Conservation (phyloP, 2,888 invertebrate genomes). For the Drosophila anomalata region DNA sequence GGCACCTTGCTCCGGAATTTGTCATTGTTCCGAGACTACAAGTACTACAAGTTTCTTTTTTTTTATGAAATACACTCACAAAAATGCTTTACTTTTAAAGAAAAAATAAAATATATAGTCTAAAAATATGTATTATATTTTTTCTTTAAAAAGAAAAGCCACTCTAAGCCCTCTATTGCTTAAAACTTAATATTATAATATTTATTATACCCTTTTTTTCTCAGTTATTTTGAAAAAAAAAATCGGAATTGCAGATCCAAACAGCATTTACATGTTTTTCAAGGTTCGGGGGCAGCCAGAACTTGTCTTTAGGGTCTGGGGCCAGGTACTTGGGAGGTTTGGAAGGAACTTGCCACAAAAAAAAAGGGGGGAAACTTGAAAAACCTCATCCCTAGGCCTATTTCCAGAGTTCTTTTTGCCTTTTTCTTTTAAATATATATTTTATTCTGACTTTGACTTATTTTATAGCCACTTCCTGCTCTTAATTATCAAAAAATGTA, state of each 20-base stretch:
- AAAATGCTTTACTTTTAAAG: not conserved
- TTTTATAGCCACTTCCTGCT: not conserved
- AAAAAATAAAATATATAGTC: too few species aligned
- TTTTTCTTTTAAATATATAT: not conserved
- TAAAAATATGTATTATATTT: not conserved
- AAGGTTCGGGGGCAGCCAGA: slow-evolving; percentile 4
- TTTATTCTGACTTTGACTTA: not conserved
- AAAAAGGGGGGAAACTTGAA: slow-evolving; percentile 8
- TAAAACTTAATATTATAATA: not conserved
- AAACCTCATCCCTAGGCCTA: slow-evolving; percentile 31
- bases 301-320: slow-evolving; percentile 20
- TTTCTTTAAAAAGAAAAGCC: not conserved
- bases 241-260: slow-evolving; percentile 6
- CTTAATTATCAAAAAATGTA: not conserved
- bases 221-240: not conserved
- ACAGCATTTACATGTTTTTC: slow-evolving; percentile 34
- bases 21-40: slow-evolving; percentile 61
- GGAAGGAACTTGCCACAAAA: not conserved
- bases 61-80: slow-evolving; percentile 17
- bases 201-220: not conserved
- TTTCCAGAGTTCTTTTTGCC: not conserved
- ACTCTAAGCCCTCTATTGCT: fast-evolving
- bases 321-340: not conserved
- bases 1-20: slow-evolving; percentile 70
- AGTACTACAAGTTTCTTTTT: slow-evolving; percentile 11